Evolutionary conservation across 2,113 vertebrate genomes (phyloP).

Genomic region (Scytalopus superciliaris): DNA sequence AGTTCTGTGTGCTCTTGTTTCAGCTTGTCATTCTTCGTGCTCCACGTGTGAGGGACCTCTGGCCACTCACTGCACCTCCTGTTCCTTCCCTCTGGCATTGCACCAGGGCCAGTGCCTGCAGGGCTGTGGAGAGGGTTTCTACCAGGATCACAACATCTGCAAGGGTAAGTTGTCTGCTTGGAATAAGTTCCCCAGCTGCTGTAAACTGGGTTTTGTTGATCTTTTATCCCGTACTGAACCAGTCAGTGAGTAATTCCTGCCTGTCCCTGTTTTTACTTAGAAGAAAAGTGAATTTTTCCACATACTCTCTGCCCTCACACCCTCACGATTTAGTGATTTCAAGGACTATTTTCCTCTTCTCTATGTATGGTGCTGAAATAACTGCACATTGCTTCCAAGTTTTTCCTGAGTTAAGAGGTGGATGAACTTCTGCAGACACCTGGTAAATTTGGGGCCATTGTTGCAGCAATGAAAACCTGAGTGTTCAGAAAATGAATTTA

Average conservation of each 20-base stretch:
- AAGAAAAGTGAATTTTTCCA: background rate
- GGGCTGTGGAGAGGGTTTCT: conserved; percentile 85
- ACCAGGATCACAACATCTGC: conserved; percentile 77
- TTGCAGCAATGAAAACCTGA: background rate
- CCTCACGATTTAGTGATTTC: background rate
- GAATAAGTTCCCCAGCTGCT: background rate
- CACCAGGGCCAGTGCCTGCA: conserved; percentile 82
- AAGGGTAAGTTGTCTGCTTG: conserved; percentile 73
- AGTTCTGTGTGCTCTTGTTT: background rate
- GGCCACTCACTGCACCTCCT: conserved; percentile 81
- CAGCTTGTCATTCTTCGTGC: conserved; percentile 88
- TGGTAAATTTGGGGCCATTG: background rate
- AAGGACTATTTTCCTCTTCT: accelerated
- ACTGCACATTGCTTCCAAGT: background rate
- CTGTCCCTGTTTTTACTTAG: background rate
- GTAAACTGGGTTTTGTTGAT: background rate
- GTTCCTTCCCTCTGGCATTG: conserved; percentile 71
- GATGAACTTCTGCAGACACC: background rate
- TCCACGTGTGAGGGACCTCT: conserved; percentile 81
- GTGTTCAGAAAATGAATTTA: too few species aligned
- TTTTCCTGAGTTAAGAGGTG: background rate
- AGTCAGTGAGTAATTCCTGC: background rate
- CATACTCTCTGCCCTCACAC: background rate
- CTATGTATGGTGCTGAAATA: background rate
- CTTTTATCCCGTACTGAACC: background rate